These are phyloP conservation scores for Aldabrachelys gigantea DNA, from an alignment of 2,113 vertebrate species.

Conservation along the genomic window DNA sequence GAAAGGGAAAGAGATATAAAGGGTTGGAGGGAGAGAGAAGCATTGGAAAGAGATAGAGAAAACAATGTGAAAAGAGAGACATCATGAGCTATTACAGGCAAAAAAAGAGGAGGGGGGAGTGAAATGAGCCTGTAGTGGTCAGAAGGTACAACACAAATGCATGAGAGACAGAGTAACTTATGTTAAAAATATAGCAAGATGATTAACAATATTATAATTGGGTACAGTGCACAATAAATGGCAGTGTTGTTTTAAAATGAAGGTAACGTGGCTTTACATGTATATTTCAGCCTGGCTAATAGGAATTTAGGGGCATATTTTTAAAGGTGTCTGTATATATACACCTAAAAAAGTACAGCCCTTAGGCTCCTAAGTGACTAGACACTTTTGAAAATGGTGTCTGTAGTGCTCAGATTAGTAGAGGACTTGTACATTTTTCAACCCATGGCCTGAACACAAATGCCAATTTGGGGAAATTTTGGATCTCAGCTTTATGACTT, in stretches of 20 bases:
- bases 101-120: neutral
- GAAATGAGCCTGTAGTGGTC: neutral
- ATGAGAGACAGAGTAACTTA: neutral
- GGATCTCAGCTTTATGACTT: slow-evolving; percentile 56
- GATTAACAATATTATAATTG: neutral
- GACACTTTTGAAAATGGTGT: slow-evolving; percentile 34
- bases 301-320: neutral
- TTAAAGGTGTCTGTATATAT: neutral
- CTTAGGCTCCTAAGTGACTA: neutral
- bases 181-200: slow-evolving; percentile 16
- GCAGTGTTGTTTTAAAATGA: neutral
- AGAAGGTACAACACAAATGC: neutral
- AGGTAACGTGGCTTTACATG: neutral
- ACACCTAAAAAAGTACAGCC: neutral
- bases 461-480: slow-evolving; percentile 52
- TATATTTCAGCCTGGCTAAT: slow-evolving; percentile 31
- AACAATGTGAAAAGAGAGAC: neutral
- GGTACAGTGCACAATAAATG: neutral
- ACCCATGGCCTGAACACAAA: slow-evolving; percentile 30
- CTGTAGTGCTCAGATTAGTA: slow-evolving; percentile 58
- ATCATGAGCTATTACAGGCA: neutral
- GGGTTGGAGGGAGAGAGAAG: neutral
- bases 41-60: neutral
- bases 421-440: slow-evolving; percentile 46
- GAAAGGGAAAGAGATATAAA: neutral